phyloP scores from a whole-genome alignment of 2,113 vertebrate genomes.

The Telmatochromis sp. region DNA sequence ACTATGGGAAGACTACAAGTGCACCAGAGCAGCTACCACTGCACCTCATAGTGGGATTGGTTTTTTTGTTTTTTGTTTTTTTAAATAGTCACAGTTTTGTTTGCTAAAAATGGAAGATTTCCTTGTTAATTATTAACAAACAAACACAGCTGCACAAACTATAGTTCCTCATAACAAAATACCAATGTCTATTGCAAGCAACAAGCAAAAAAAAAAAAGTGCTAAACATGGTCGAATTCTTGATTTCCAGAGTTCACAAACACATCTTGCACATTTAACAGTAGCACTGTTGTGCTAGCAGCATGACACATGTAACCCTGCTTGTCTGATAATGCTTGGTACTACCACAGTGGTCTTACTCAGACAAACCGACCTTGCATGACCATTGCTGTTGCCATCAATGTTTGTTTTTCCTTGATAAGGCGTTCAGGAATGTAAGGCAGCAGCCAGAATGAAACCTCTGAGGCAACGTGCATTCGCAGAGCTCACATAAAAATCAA shows the following conservation, averaged over 20 bases:
- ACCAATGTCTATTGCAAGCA: not conserved
- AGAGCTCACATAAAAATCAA: not conserved
- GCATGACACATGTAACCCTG: not conserved
- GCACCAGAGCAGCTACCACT: not conserved
- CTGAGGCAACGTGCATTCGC: not conserved
- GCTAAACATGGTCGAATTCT: not conserved
- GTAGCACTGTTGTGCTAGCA: not conserved
- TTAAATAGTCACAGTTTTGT: not conserved
- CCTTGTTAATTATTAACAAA: not conserved
- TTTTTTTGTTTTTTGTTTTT: not conserved
- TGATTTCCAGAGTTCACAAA: not conserved
- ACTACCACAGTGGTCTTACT: not conserved
- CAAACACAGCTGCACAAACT: not conserved
- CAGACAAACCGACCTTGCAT: slow-evolving; percentile 15
- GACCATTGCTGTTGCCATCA: not conserved
- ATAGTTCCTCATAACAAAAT: not conserved
- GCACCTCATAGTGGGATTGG: not conserved
- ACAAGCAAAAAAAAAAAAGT: not conserved
- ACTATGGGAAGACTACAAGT: not conserved
- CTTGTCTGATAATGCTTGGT: not conserved
- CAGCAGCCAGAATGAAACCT: slow-evolving; percentile 1
- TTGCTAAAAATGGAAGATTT: not conserved
- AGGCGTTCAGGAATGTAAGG: slow-evolving; percentile 52
- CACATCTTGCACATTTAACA: not conserved
- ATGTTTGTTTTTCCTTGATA: slow-evolving; percentile 55